Percentiles rank a stretch among this genome's conserved stretches.
These are phyloP conservation scores for Drosophila kanapiae DNA, from an alignment of 1,140 invertebrate species.

Conservation along the genomic window DNA sequence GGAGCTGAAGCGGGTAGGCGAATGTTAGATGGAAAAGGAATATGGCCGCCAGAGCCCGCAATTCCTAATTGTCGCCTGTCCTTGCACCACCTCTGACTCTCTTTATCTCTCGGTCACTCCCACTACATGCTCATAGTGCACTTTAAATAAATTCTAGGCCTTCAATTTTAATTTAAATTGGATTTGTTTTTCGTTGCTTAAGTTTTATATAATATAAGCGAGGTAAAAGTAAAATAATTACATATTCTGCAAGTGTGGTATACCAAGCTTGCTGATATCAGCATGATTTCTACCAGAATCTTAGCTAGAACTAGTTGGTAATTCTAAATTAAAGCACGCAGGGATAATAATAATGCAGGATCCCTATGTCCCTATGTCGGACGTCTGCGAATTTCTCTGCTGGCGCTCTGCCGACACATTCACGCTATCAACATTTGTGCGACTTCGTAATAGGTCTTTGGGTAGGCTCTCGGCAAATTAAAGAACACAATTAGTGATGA, in stretches of 20 bases:
- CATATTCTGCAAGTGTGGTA: background rate
- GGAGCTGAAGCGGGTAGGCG: too few relatives aligned
- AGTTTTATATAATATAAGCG: background rate
- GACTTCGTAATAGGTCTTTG: too few relatives aligned
- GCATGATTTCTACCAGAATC: too few relatives aligned
- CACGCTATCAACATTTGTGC: too few relatives aligned
- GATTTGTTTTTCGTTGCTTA: background rate
- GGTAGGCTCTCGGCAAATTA: too few relatives aligned
- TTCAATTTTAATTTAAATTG: background rate
- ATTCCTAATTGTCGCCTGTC: constrained; percentile 58
- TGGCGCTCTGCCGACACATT: too few relatives aligned
- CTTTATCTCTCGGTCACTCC: background rate
- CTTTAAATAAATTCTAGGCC: background rate
- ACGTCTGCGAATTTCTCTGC: too few relatives aligned
- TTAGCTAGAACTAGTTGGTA: background rate
- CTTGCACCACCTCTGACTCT: background rate
- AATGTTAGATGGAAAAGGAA: background rate
- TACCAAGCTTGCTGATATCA: background rate
- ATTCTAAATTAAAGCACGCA: background rate
- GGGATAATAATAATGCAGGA: too few relatives aligned
- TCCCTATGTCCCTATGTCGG: too few relatives aligned
- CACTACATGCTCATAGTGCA: background rate
- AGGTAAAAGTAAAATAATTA: too few relatives aligned
- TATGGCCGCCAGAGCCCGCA: constrained; percentile 19
- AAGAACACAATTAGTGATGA: too few relatives aligned